Percentiles rank a stretch among this genome's conserved stretches.
These are phyloP conservation scores for Myiotriccus ornatus DNA, from an alignment of 2,797 vertebrate genomes.

Conservation along the genomic window DNA sequence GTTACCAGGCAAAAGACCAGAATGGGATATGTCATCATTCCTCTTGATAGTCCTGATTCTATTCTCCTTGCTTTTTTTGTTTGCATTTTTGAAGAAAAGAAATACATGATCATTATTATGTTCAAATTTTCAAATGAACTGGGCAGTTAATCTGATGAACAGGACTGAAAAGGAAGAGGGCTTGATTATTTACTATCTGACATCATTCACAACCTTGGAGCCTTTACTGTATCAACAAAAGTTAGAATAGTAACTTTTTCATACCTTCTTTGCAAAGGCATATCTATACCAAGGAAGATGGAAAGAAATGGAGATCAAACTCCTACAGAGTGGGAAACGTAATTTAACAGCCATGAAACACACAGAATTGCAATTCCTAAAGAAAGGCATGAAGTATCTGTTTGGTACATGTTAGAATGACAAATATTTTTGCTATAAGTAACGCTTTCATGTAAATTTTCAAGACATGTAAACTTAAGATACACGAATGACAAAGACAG, in stretches of 20 bases:
- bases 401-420: background rate
- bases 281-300: background rate
- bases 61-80: background rate
- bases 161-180: background rate
- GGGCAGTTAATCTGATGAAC: background rate
- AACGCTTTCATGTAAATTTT: background rate
- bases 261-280: background rate
- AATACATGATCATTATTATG: background rate
- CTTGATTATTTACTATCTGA: background rate
- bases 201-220: background rate
- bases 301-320: background rate
- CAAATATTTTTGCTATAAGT: background rate
- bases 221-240: background rate
- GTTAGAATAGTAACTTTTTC: background rate
- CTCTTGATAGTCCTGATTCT: background rate
- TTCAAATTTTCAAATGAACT: background rate
- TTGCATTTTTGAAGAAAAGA: slow-evolving; percentile 49
- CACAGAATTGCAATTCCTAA: background rate
- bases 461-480: background rate
- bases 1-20: slow-evolving; percentile 52
- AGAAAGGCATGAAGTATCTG: background rate
- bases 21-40: background rate
- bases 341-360: background rate
- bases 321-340: background rate
- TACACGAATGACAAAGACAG: rapidly evolving